Conservation (phyloP, 2,113 vertebrate genomes). For the Petromus typicus region DNA sequence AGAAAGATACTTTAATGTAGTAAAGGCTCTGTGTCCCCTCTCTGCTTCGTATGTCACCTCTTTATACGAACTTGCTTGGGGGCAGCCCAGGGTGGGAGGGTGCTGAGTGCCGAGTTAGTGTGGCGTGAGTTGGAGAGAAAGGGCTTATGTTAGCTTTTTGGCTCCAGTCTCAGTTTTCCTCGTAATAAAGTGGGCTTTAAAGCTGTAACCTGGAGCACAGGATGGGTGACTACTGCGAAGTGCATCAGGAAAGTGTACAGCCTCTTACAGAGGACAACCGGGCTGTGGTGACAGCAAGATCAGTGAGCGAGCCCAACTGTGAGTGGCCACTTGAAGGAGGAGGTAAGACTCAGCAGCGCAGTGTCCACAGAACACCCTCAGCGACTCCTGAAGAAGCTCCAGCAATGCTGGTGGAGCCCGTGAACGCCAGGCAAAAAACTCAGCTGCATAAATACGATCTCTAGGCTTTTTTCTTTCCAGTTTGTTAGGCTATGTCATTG, state of each 20-base stretch:
- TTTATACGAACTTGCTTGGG: neutral
- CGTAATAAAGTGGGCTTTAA: neutral
- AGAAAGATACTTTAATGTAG: conserved; percentile 20
- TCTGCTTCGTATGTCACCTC: neutral
- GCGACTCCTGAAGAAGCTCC: neutral
- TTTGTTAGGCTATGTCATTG: neutral
- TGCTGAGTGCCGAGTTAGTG: neutral
- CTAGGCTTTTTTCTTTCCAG: conserved; percentile 20
- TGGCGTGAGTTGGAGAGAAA: neutral
- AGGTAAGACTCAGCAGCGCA: neutral
- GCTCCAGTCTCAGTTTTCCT: neutral
- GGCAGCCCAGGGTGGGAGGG: neutral
- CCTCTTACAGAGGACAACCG: neutral
- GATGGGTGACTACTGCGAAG: neutral
- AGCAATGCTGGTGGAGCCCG: neutral
- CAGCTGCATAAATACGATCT: neutral
- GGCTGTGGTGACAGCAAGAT: neutral
- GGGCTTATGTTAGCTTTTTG: neutral
- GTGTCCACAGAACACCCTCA: neutral
- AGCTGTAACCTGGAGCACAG: neutral
- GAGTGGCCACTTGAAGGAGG: neutral
- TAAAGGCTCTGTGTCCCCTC: neutral
- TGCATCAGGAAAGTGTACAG: neutral
- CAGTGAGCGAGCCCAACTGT: neutral
- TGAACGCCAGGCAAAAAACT: neutral